Evolutionary conservation across 1,140 invertebrate species (phyloP).

Genomic region (Philopotamus ludificatus): DNA sequence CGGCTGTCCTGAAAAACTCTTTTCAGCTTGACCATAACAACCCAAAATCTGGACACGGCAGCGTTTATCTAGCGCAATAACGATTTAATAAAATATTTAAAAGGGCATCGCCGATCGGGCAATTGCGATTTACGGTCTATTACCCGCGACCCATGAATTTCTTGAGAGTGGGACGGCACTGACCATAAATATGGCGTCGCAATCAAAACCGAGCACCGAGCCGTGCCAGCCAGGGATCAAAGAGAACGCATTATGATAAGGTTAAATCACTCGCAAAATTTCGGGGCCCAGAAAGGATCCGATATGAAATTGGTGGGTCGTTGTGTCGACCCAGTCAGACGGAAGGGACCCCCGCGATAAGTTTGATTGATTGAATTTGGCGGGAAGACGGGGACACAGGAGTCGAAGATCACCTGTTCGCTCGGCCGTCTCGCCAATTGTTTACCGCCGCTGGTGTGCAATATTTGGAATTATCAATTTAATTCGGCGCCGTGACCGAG

Average conservation of each 20-base stretch:
- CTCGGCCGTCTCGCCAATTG: neutral
- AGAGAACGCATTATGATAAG: conserved; percentile 15
- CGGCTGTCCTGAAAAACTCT: too few species aligned
- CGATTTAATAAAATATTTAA: too few species aligned
- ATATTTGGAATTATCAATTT: too few species aligned
- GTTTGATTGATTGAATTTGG: conserved; percentile 29
- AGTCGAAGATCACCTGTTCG: too few species aligned
- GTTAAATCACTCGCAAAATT: conserved; percentile 9
- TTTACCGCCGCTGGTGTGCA: neutral
- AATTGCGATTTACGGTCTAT: conserved; percentile 20
- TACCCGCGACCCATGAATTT: conserved; percentile 16
- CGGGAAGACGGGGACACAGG: neutral
- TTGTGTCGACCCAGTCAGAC: neutral
- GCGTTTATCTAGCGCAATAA: too few species aligned
- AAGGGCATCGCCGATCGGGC: neutral
- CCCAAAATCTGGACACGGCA: too few species aligned
- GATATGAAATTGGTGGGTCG: neutral
- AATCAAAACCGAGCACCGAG: conserved; percentile 15
- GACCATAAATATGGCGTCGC: conserved; percentile 5
- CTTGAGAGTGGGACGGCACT: too few species aligned
- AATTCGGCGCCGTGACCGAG: too few species aligned
- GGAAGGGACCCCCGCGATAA: conserved; percentile 18
- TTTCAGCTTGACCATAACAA: too few species aligned
- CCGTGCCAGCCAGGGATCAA: conserved; percentile 11
- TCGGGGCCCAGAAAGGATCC: neutral